Evolutionary conservation across 2,113 vertebrate species (phyloP), one percentile per base, ranked within the genome.

Genomic region (Gallinago paraguaiae): DNA sequence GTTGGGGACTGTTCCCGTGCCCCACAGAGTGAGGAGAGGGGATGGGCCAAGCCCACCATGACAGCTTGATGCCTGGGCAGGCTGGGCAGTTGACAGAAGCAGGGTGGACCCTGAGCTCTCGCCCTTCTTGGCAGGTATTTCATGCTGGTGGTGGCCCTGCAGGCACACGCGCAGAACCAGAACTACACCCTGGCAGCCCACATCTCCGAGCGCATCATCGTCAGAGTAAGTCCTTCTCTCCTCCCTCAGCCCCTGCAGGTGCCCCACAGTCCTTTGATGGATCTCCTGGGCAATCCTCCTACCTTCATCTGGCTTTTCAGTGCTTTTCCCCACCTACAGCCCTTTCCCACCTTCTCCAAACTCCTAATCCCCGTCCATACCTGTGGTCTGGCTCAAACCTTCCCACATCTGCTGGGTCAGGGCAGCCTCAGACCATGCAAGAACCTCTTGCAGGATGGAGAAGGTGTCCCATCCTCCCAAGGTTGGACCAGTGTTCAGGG

Each of bases 131-230:
- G 54, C 95, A 99, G 99, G 98, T 99, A 99, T 97, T 99, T 99
- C 98, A 99, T 99, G 99, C 97, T 99, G 91, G 99, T 99, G 96
- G 99, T 99, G 90, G 99, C 99, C 13, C 98, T 99, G 87, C 99
- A 99, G 78, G 99, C 98, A 15, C 99, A 99, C 0, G 98, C 99
- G 22, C 99, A 99, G 98, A 99, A 98, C 98, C 99, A 99, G 98
- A 99, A 98, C 97, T 99, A 99, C 98, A 99, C 98, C 1, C 97
- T 99, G 96, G 99, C 99, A 15, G 99, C 99, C 54, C 99, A 99
- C 82, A 99, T 98, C 96, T 99, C 99, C 1, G 99, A 99, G 98
- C 99, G 99, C 97, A 99, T 99, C 98, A 99, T 99, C 33, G 99
- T 99, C 97, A 98, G 99, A 98, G 99, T 99, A 98, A 99, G 94